Conservation (phyloP, 2,797 vertebrate species). For the Chrysocyon brachyurus region DNA sequence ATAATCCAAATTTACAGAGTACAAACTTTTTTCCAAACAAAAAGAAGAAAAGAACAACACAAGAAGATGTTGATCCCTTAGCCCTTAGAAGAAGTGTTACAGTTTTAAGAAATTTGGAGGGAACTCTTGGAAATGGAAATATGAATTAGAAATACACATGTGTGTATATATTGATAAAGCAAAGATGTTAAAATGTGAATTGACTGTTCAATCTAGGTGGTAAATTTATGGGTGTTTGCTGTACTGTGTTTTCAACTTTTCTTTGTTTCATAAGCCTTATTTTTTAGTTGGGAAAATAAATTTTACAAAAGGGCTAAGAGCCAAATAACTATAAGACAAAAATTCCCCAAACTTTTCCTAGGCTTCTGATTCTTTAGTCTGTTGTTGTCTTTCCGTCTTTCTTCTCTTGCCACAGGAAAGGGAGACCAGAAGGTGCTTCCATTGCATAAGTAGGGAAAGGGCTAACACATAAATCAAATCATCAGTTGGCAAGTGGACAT, state of each 20-base stretch:
- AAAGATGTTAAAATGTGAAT: neutral
- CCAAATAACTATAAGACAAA: conserved; percentile 37
- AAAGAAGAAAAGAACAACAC: neutral
- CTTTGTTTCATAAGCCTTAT: neutral
- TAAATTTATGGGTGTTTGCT: neutral
- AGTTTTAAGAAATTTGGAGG: neutral
- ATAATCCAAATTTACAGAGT: neutral
- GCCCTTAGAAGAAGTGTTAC: neutral
- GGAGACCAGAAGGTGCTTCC: neutral
- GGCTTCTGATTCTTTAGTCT: neutral
- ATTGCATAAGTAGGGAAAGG: neutral
- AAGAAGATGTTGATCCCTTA: neutral
- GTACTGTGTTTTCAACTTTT: neutral
- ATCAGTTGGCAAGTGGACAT: neutral
- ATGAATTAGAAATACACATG: neutral
- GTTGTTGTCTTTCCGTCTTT: neutral
- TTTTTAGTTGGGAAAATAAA: neutral
- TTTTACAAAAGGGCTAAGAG: neutral
- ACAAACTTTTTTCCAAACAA: neutral
- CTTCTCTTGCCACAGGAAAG: neutral
- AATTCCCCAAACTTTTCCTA: conserved; percentile 68
- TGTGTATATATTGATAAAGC: neutral
- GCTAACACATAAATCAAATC: neutral
- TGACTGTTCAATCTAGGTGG: neutral
- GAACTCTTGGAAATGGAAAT: neutral